Base-by-base conservation (phyloP, 1,140 invertebrate species). In the Bombus consobrinus region DNA sequence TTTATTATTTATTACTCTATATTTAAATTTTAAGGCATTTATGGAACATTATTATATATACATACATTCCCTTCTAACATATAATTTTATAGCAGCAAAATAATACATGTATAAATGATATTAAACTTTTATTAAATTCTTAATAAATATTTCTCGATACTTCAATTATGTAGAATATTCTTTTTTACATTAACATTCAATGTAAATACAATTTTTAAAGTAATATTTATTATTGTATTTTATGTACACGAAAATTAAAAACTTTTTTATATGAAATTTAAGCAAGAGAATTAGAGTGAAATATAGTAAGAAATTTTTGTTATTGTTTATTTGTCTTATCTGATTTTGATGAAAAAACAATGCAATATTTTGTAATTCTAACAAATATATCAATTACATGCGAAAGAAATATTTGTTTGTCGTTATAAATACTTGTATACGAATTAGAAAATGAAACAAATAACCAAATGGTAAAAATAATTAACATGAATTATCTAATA, bases 401-500 rank as follows among this genome's bases (percentile, higher is more conserved):
- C 18, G 15, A 15, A 71, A 39, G 37, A 71, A 71, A 39, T 71
- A 10, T 39, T 71, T 28, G 3, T 12, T 37, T 39, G 5, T 28
- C 1, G 39, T 71, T 41, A 66, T 39, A 39, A 71, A 25, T 47
- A 32, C 10, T n/a, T 47, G 28, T 34, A 6, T 8, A 53, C 28
- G 34, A 47, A 53, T n/a, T 39, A 59, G 12, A 76, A 76, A 59
- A 28, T 59, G 28, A 76, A n/a, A 59, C n/a, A 34, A 22, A 73
- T 81, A 43, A 73, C 25, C 59, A 43, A 43, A 5, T 34, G 34
- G 8, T 28, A 62, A 74, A 59, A 74, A 34, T 25, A 82, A 82
- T 74, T 53, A 12, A 62, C 1, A 34, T 75, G 53, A 75, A 75
- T 75, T 75, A 75, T 43, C 53, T 68, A 34, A 68, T 75, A n/a